A percentile compares a stretch with the other conserved stretches of the same genome.
Conservation (phyloP, 92 coral and sea anemone species). For the Zoanthus sociatus region DNA sequence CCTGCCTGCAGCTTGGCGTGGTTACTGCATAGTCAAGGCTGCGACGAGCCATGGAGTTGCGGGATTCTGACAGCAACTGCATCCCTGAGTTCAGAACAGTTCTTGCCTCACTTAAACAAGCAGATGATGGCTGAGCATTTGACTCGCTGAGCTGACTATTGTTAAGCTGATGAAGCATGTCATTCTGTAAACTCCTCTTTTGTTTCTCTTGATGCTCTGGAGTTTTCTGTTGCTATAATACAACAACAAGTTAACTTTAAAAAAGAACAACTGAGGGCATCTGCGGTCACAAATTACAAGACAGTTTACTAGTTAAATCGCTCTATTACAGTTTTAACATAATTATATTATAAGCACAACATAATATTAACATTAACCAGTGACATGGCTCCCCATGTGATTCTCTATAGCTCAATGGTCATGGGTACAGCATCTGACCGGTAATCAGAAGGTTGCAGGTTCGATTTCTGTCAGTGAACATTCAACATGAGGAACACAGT, state of each 20-base stretch:
- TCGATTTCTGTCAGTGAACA: too few relatives aligned
- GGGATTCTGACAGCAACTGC: conserved; percentile 23
- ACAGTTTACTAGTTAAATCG: too few relatives aligned
- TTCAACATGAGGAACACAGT: neutral
- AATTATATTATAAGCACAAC: too few relatives aligned
- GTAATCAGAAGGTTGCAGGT: too few relatives aligned
- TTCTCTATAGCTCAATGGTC: too few relatives aligned
- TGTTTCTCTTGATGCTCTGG: conserved; percentile 81
- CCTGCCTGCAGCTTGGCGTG: conserved; percentile 2
- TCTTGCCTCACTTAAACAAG: conserved; percentile 31
- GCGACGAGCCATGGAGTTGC: conserved; percentile 64
- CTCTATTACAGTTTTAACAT: too few relatives aligned
- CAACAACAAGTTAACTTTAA: neutral
- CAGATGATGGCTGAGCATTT: neutral
- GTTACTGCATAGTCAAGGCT: conserved; percentile 76
- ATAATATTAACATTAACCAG: too few relatives aligned
- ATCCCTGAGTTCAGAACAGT: conserved; percentile 47
- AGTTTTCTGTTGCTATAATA: conserved; percentile 69
- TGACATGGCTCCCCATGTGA: too few relatives aligned
- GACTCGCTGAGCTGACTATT: conserved; percentile 2
- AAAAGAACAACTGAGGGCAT: neutral
- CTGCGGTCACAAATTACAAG: neutral
- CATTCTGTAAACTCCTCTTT: conserved; percentile 64
- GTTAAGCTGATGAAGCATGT: conserved; percentile 80
- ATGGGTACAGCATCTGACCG: too few relatives aligned